Base-by-base conservation (phyloP, 2,888 invertebrate species). In the Pachliopta kotzebuea region DNA sequence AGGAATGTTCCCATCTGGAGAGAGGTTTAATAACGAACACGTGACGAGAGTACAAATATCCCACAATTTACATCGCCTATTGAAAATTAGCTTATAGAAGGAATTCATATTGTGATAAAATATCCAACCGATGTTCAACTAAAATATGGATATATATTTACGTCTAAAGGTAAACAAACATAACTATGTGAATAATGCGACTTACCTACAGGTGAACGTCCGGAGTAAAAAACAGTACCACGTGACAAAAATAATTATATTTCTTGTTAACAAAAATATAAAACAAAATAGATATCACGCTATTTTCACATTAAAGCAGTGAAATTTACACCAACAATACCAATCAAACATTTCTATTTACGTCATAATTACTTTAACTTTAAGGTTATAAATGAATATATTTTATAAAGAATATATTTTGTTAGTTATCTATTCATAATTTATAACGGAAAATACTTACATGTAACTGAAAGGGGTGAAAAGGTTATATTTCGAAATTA, bases 21-120 rank as follows among this genome's bases (percentile, higher is more conserved):
- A n/a, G 31, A 0, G 37, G 31, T 29, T 56, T 56, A 37, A 56
- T 56, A n/a, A 37, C n/a, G 29, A 37, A 14, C 56, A 56, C 56
- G 56, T 56, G 56, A 37, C 31, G 8, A 6, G 9, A 31, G 11
- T 37, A 29, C 14, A 31, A 31, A 56, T 4, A 11, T 20, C 56
- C 29, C 31, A 21, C 4, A 31, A 56, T 56, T 37, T 37, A 31
- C 56, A 37, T 56, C 9, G 37, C 56, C 37, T 37, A 37, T 56
- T 56, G 56, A 56, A 56, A 21, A 31, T 31, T 21, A 56, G 56
- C 56, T 21, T 37, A 9, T 4, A 20, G 18, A 20, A 21, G 56
- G 6, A 21, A n/a, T 52, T 3, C n/a, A 52, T n/a, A 50, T 21
- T 20, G 50, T 52, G 1, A 42, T 4, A 42, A 9, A 42, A 18